Percentiles rank a stretch among this genome's conserved stretches.
Evolutionary conservation across 2,797 vertebrate species (phyloP).

Genomic region (Todus mexicanus): DNA sequence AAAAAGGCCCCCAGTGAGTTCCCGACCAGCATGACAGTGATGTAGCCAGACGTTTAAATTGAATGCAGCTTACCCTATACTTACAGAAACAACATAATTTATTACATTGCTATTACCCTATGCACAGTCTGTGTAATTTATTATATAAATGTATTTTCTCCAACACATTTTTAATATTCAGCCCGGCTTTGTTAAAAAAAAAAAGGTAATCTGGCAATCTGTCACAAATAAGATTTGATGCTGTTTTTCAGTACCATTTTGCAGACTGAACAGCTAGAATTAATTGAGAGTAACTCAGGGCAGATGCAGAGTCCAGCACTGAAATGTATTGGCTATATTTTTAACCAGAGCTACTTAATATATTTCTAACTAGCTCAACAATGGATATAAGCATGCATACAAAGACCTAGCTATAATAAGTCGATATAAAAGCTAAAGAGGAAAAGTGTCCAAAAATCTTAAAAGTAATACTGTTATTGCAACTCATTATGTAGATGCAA

Average conservation of each 20-base stretch:
- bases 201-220: conserved; percentile 14
- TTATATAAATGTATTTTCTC: conserved; percentile 32
- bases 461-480: neutral
- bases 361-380: neutral
- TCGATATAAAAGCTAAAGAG: neutral
- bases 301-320: neutral
- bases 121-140: neutral
- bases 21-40: conserved; percentile 36
- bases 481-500: neutral
- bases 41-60: conserved; percentile 45
- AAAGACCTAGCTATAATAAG: neutral
- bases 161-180: conserved; percentile 34
- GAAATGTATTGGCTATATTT: neutral
- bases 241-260: neutral
- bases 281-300: neutral
- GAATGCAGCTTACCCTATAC: conserved; percentile 31
- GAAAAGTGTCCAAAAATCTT: neutral
- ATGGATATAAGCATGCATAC: neutral
- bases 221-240: neutral
- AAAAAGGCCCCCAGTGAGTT: conserved; percentile 19
- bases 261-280: conserved; percentile 5
- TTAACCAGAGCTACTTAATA: neutral
- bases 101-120: neutral
- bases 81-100: conserved; percentile 34
- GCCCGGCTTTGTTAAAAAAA: conserved; percentile 14